Evolutionary conservation across 35 echinoderm and acorn worm genomes (phyloP).

Genomic region (Ptychodera flava): DNA sequence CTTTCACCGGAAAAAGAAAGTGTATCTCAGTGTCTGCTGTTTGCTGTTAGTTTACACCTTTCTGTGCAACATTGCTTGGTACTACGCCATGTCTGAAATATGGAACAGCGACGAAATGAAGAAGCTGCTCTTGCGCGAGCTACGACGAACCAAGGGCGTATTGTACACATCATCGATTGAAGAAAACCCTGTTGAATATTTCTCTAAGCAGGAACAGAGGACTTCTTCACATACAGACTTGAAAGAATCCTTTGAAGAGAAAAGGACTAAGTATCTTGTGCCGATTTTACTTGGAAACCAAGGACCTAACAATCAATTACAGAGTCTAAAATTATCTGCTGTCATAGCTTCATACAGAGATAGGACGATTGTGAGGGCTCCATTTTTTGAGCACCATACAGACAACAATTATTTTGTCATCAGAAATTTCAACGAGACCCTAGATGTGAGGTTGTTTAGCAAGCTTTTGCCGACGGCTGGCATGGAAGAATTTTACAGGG

Average conservation of each 20-base stretch:
- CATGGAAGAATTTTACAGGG: constrained; percentile 26
- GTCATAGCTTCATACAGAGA: constrained; percentile 32
- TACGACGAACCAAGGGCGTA: not conserved
- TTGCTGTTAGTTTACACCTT: not conserved
- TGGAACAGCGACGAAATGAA: not conserved
- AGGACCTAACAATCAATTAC: constrained; percentile 54
- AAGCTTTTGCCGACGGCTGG: constrained; percentile 4
- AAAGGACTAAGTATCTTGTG: constrained; percentile 18
- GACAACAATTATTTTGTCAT: constrained; percentile 6
- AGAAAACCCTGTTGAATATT: not conserved
- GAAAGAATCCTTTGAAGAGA: not conserved
- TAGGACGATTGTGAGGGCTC: constrained; percentile 30
- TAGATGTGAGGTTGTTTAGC: constrained; percentile 2
- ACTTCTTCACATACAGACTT: no score
- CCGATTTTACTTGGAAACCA: constrained; percentile 52
- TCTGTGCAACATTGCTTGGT: not conserved
- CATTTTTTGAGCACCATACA: constrained; percentile 47
- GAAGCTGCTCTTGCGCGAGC: not conserved
- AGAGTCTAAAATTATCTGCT: constrained; percentile 29
- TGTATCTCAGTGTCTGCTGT: not conserved
- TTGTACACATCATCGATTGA: not conserved
- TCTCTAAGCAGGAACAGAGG: not conserved
- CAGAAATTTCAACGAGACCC: constrained; percentile 29
- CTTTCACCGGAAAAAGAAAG: not conserved
- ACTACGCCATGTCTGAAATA: not conserved